These are phyloP conservation scores for Harpagus bidentatus DNA, from an alignment of 2,113 vertebrate genomes.

Conservation along the genomic window DNA sequence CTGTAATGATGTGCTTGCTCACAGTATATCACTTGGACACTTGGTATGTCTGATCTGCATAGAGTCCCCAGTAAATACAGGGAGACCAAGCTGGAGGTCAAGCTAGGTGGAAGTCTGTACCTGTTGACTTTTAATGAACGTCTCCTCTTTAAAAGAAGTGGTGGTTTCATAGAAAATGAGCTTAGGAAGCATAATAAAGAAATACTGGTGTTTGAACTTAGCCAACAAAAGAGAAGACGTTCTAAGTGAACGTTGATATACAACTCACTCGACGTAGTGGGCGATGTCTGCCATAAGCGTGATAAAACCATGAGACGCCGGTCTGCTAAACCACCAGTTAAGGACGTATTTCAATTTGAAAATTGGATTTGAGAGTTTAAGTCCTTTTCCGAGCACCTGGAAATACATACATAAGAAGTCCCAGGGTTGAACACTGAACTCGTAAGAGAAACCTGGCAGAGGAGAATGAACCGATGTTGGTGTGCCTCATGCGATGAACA, in stretches of 20 bases:
- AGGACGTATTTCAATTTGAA: background rate
- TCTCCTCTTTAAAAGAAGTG: background rate
- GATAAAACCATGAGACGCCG: background rate
- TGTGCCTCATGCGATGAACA: background rate
- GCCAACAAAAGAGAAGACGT: background rate
- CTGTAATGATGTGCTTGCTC: background rate
- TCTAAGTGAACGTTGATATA: background rate
- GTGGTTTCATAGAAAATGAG: background rate
- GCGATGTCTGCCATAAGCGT: background rate
- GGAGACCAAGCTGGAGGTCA: background rate
- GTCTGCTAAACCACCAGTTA: background rate
- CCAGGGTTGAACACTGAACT: background rate
- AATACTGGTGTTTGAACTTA: background rate
- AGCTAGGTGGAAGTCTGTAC: background rate
- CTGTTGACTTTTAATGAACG: background rate
- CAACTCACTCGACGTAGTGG: background rate
- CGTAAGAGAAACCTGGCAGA: background rate
- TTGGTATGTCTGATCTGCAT: background rate
- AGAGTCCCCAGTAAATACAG: background rate
- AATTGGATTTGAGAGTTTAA: background rate
- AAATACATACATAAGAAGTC: accelerated
- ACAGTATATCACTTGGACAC: background rate
- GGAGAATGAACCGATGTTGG: no score
- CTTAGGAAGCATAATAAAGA: background rate
- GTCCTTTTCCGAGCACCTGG: background rate